These are phyloP conservation scores for Emydoidea blandingii DNA, from an alignment of 2,797 vertebrate genomes.

Conservation along the genomic window DNA sequence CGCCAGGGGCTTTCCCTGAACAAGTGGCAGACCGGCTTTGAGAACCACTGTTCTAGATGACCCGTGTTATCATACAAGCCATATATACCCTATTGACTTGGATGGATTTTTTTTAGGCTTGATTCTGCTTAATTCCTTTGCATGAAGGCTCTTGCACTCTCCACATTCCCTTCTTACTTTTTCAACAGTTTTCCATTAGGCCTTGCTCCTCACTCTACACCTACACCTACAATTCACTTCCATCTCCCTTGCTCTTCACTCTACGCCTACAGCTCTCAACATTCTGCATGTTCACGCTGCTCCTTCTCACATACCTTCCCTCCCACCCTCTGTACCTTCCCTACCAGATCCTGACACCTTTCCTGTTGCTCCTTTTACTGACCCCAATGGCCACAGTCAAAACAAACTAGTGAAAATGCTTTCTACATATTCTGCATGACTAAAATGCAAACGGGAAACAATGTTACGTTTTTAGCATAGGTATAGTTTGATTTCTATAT, in stretches of 20 bases:
- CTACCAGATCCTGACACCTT: neutral
- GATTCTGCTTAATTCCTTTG: constrained; percentile 27
- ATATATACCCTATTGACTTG: neutral
- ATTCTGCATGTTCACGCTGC: neutral
- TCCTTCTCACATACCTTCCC: neutral
- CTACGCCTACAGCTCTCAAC: neutral
- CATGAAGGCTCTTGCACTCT: neutral
- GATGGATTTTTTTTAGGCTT: neutral
- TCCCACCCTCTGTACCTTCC: neutral
- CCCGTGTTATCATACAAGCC: neutral
- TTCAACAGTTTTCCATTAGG: neutral
- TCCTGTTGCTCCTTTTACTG: rapidly evolving
- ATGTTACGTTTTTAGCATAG: neutral
- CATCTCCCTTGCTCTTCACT: neutral
- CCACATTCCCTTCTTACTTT: neutral
- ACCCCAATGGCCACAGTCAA: neutral
- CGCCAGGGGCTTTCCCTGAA: no score
- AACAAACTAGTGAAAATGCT: neutral
- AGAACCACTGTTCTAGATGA: neutral
- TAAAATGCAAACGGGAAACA: neutral
- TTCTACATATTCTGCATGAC: neutral
- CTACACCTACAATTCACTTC: neutral
- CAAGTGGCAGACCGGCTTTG: no score
- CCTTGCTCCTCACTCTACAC: neutral
- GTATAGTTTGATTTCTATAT: neutral